Conservation (phyloP, 2,113 vertebrate species). For the Zosterops japonicus region DNA sequence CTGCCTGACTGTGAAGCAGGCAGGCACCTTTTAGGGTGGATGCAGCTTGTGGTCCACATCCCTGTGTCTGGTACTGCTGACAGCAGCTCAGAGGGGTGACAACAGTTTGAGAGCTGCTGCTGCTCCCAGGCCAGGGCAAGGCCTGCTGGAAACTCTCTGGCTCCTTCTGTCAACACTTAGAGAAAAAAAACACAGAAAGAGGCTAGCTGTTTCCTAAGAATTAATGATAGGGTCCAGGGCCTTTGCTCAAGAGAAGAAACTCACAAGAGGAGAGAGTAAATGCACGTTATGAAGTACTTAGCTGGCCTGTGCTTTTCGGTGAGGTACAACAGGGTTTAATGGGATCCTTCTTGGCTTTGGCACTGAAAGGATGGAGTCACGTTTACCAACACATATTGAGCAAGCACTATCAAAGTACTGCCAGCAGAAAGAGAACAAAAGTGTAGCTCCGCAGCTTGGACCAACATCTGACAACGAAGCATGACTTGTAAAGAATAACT, state of each 20-base stretch:
- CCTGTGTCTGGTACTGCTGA: neutral
- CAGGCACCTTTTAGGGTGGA: neutral
- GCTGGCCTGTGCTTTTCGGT: neutral
- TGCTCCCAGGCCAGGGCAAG: neutral
- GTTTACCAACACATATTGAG: slow-evolving; percentile 20
- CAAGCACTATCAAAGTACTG: neutral
- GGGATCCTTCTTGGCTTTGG: neutral
- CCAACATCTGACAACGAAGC: slow-evolving; percentile 42
- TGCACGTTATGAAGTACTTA: neutral
- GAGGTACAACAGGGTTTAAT: neutral
- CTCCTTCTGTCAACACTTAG: slow-evolving; percentile 10
- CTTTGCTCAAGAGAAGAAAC: neutral
- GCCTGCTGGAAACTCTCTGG: neutral
- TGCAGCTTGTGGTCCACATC: neutral
- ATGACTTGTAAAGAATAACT: slow-evolving; percentile 28
- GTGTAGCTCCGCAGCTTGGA: slow-evolving; percentile 34
- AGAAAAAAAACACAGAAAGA: neutral
- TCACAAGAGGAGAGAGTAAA: neutral
- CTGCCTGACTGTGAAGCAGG: neutral
- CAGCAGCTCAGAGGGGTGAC: neutral
- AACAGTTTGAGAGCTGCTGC: neutral
- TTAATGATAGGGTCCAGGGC: neutral
- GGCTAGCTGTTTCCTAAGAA: neutral
- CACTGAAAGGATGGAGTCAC: neutral
- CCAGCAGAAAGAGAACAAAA: slow-evolving; percentile 33